Conservation (phyloP, 2,888 invertebrate species). For the Pheosia tremula region DNA sequence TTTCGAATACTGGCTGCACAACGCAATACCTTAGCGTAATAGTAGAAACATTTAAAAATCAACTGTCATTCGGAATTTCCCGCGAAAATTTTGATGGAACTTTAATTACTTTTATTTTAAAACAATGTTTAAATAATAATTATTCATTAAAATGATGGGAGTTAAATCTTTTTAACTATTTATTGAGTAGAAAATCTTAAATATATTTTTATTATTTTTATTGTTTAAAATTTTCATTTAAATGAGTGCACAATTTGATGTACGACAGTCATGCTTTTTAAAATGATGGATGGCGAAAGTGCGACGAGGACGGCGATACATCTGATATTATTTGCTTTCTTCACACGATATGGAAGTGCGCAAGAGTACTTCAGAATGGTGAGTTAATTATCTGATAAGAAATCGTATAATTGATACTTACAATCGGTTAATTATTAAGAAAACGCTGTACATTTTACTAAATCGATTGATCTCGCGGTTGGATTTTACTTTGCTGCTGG, state of each 20-base stretch:
- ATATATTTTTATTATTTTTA: not conserved
- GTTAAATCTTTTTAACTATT: conserved; percentile 11
- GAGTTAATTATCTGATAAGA: conserved; percentile 42
- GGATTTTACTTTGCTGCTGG: too few relatives aligned
- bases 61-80: conserved; percentile 37
- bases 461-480: too few relatives aligned
- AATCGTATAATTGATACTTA: conserved; percentile 12
- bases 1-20: conserved; percentile 21
- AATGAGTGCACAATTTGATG: conserved; percentile 26
- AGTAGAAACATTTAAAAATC: conserved; percentile 22
- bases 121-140: conserved; percentile 16
- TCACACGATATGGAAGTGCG: conserved; percentile 64
- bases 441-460: too few relatives aligned
- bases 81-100: conserved; percentile 40
- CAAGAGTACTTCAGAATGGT: conserved; percentile 78
- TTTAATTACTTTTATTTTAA: conserved; percentile 12
- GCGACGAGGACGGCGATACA: conserved; percentile 29
- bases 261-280: conserved; percentile 40
- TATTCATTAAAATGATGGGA: conserved; percentile 31
- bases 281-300: conserved; percentile 57
- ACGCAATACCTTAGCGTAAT: conserved; percentile 17
- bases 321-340: conserved; percentile 69
- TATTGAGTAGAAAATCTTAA: not conserved
- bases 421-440: not conserved
- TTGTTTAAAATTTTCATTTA: conserved; percentile 7